phyloP scores from a whole-genome alignment of 1,140 invertebrate species.

The Drosophila pandora region DNA sequence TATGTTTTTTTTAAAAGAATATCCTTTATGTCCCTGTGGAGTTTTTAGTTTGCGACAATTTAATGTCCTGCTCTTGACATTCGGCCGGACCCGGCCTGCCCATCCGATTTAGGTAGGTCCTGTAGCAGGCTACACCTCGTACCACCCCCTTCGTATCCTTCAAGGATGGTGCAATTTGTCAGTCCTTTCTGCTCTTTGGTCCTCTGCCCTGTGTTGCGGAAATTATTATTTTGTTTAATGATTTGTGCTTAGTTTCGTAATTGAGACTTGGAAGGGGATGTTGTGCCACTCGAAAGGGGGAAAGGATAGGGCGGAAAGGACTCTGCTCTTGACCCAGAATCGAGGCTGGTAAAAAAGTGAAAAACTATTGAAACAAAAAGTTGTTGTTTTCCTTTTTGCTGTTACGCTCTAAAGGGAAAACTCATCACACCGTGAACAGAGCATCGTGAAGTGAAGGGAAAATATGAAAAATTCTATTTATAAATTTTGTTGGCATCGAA shows the following conservation, averaged over 20 bases:
- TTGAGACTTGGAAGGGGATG: constrained; percentile 52
- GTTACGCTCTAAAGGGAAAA: constrained; percentile 29
- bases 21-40: constrained; percentile 16
- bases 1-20: not conserved
- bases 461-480: constrained; percentile 59
- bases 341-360: constrained; percentile 10
- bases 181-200: constrained; percentile 14
- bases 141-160: not conserved
- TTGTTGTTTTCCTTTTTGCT: constrained; percentile 17
- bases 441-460: constrained; percentile 16
- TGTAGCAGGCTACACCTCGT: constrained; percentile 2
- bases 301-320: not conserved
- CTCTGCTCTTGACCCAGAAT: constrained; percentile 71
- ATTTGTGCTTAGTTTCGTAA: constrained; percentile 79
- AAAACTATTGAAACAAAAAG: constrained; percentile 65
- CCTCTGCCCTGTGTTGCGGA: constrained; percentile 58
- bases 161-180: constrained; percentile 35
- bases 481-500: constrained; percentile 58
- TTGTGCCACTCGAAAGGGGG: not conserved
- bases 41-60: constrained; percentile 65
- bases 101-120: constrained; percentile 49
- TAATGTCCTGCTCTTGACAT: constrained; percentile 76
- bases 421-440: constrained; percentile 50
- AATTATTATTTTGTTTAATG: constrained; percentile 83
- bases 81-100: constrained; percentile 33